These are phyloP conservation scores for Melanostoma scalare DNA, from an alignment of 2,888 invertebrate genomes.

Conservation along the genomic window DNA sequence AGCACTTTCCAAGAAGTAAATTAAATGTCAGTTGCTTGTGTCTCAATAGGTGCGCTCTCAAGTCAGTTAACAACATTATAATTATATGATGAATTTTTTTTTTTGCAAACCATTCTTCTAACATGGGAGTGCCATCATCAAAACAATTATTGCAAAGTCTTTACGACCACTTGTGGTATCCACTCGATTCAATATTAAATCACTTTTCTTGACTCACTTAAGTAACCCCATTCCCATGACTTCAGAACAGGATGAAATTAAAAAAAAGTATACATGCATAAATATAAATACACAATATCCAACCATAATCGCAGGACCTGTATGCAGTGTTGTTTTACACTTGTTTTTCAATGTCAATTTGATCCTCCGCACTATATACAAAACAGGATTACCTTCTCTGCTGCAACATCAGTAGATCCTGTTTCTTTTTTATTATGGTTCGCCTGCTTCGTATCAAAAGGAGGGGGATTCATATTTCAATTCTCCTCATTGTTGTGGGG, in stretches of 20 bases:
- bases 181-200: neutral
- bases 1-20: too few species aligned
- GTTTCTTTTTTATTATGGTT: constrained; percentile 37
- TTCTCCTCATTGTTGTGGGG: constrained; percentile 29
- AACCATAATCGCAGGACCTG: constrained; percentile 38
- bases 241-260: constrained; percentile 56
- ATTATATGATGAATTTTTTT: too few species aligned
- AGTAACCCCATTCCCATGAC: constrained; percentile 62
- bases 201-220: constrained; percentile 23
- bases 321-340: constrained; percentile 31
- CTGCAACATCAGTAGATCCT: constrained; percentile 56
- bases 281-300: constrained; percentile 26
- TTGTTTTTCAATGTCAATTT: constrained; percentile 58
- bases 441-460: constrained; percentile 16
- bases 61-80: too few species aligned
- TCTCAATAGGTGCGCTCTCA: too few species aligned
- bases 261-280: constrained; percentile 19
- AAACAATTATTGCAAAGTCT: too few species aligned
- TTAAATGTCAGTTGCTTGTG: too few species aligned
- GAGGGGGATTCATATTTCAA: constrained; percentile 58
- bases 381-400: constrained; percentile 60
- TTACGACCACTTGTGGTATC: neutral
- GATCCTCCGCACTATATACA: constrained; percentile 48
- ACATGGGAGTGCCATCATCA: too few species aligned
- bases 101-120: too few species aligned